Conservation (phyloP, 1,140 invertebrate species). For the roundworm (Caenorhabditis elegans) region DNA sequence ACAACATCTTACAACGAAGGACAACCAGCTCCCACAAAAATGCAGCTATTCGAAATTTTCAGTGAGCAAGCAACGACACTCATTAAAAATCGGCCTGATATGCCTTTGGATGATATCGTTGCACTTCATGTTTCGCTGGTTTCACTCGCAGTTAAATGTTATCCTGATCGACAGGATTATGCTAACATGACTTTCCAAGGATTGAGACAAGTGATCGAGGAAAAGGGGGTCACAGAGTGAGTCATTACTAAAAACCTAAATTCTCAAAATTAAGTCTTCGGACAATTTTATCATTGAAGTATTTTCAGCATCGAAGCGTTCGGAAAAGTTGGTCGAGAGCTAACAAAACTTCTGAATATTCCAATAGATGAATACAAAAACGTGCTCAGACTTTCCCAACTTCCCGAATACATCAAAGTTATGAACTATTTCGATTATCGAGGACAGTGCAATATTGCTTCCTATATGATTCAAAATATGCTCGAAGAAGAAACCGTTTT, state of each 20-base stretch:
- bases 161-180: constrained; percentile 88
- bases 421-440: constrained; percentile 82
- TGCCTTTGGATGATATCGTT: constrained; percentile 93
- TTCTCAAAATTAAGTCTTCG: background rate
- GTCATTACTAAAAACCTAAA: constrained; percentile 58
- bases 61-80: constrained; percentile 88
- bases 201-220: constrained; percentile 80
- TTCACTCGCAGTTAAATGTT: constrained; percentile 92
- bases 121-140: constrained; percentile 88
- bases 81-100: constrained; percentile 80
- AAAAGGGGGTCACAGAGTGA: constrained; percentile 77
- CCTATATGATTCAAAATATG: constrained; percentile 80
- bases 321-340: constrained; percentile 83
- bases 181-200: constrained; percentile 91
- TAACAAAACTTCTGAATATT: constrained; percentile 87
- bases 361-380: constrained; percentile 90
- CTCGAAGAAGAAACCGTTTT: constrained; percentile 78
- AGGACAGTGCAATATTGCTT: constrained; percentile 81
- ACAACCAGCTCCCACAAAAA: constrained; percentile 80
- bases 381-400: constrained; percentile 68
- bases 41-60: constrained; percentile 95
- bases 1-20: constrained; percentile 71
- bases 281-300: background rate
- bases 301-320: constrained; percentile 68
- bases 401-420: constrained; percentile 44